These are phyloP conservation scores for Phoxinus dragarum DNA, from an alignment of 2,797 vertebrate species.

Conservation along the genomic window DNA sequence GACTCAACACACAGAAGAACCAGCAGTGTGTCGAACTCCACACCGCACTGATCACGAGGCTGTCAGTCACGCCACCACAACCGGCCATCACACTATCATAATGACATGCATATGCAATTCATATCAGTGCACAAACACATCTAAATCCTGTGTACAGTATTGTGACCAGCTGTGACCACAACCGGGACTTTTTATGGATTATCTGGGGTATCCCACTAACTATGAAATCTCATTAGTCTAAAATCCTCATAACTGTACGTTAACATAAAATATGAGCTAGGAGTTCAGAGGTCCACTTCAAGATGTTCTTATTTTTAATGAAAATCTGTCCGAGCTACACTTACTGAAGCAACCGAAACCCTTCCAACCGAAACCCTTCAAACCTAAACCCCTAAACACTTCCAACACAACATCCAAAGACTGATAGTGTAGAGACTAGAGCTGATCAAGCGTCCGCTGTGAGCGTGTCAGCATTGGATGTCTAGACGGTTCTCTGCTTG, in stretches of 20 bases:
- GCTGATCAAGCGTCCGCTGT: not conserved
- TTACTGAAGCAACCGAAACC: not conserved
- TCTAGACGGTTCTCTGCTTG: not conserved
- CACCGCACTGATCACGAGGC: constrained; percentile 1
- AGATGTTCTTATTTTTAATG: not conserved
- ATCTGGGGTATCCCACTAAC: not conserved
- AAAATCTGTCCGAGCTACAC: not conserved
- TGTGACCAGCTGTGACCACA: not conserved
- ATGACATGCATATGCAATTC: not conserved
- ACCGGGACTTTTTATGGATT: not conserved
- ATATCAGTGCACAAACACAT: not conserved
- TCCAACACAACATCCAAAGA: not conserved
- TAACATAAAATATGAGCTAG: not conserved
- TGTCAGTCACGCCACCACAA: not conserved
- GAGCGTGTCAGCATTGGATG: too few species aligned
- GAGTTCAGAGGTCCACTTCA: not conserved
- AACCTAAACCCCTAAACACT: too few species aligned
- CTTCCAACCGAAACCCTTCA: not conserved
- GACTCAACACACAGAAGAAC: constrained; percentile 6
- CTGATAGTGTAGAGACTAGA: not conserved
- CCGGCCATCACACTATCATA: not conserved
- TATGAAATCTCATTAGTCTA: not conserved
- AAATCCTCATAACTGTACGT: not conserved
- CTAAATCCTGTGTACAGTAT: not conserved
- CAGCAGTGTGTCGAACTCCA: constrained; percentile 7